Evolutionary conservation across 2,797 vertebrate species (phyloP), one percentile per base, ranked within the genome.

Genomic region (Pseudochirops cupreus): DNA sequence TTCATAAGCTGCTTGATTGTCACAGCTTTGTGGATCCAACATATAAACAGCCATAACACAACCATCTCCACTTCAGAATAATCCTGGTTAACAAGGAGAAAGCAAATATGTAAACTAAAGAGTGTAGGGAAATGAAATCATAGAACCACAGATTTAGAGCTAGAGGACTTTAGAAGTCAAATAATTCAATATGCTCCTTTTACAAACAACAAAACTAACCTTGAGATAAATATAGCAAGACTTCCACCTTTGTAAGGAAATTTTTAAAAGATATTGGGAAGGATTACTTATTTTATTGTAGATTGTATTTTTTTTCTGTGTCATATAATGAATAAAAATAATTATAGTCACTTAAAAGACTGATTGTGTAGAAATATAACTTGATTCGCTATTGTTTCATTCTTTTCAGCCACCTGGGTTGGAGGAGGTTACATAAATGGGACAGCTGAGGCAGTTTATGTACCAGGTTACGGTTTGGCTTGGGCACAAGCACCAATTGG

Each of bases 341-440:
- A 24, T 26, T 24, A 33, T 50, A 2, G 7, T 12, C 24, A 87
- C 39, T 50, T 87, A 87, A 87, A 82, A 50, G 39, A 10, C 3
- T 87, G n/a, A 87, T 50, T 87, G 67, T 87, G 3, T 50, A 2
- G 33, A 33, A 29, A 39, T 39, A 54, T 1, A 24, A n/a, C 0
- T 0, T 56, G 53, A 18, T 89, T 31, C 33, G 56, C 16, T 91
- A 28, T 31, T 18, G 89, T 39, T 94, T 87, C 52, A 29, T 96
- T 98, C 50, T 95, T 97, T 99, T 94, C 98, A 99, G 99, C 99
- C 24, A 99, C 99, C 5, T 99, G 99, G 99, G 99, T 99, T 94
- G 99, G 99, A 98, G 99, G 99, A 93, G 99, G 99, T 58, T 99
- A 99, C 96, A 99, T 99, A 98, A 99, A 99, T 0, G 99, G 99